Base-by-base conservation (phyloP, 1,140 invertebrate species). In the Drosophila yakuba region DNA sequence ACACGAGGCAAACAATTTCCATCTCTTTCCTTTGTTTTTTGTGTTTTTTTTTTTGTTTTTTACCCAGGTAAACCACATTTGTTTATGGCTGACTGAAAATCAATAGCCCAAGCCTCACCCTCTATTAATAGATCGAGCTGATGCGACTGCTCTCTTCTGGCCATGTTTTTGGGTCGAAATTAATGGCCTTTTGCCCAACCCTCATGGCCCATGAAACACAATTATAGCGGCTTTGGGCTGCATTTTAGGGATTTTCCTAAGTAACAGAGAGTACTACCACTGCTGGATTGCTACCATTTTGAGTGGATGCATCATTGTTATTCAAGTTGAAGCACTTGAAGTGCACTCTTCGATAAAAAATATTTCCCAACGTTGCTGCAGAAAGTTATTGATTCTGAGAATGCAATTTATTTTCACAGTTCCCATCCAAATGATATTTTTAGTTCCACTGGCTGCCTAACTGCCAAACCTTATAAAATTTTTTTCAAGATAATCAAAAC, bases 91-190 rank as follows among this genome's bases (percentile, higher is more conserved):
- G 67, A 60, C 78, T 85, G 56, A 82, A 86, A 86, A 86, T 85
- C 82, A 78, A 86, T 88, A 86, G 66, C 36, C 51, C 35, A 64
- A 48, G 43, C 78, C 77, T 63, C 38, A 66, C 68, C 78, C 78
- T 50, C 78, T 85, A 85, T 86, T 82, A 82, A 78, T 85, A 85
- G 78, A 69, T 54, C 39, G 36, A 54, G 55, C 55, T 73, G 54
- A 32, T 72, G 63, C 36, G 62, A 35, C 17, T 68, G 45, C 47
- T 56, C 63, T 51, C 59, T 63, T 62, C 28, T 38, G 43, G 43
- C 23, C 56, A 58, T 17, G 43, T 66, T 66, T 63, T 63, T 38
- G 35, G 39, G 43, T 63, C 35, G 20, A 66, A 61, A 48, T 63
- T 35, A 63, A 63, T 66, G 44, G 44, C 28, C 11, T 4, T 35